phyloP scores from a whole-genome alignment of 2,113 vertebrate genomes.

The Labeo catla region DNA sequence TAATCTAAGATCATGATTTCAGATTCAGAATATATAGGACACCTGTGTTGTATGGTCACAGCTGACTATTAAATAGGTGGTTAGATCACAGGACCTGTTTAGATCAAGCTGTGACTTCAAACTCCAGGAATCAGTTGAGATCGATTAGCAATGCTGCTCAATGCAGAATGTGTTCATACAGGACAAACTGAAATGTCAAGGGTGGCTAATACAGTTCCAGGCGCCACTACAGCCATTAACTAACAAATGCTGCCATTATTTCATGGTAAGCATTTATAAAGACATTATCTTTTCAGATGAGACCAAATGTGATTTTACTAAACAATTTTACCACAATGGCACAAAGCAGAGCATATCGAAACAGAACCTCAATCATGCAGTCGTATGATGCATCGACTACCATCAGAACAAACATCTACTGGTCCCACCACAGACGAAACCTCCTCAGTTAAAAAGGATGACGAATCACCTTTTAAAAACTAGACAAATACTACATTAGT shows the following conservation, averaged over 20 bases:
- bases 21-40: background rate
- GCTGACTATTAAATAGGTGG: background rate
- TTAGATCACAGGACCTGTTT: background rate
- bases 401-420: conserved; percentile 1
- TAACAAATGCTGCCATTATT: conserved; percentile 1
- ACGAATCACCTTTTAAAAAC: background rate
- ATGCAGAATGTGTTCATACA: background rate
- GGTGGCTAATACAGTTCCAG: conserved; percentile 9
- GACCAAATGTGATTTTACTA: background rate
- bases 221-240: background rate
- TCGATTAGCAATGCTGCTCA: background rate
- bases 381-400: background rate
- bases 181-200: conserved; percentile 7
- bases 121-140: background rate
- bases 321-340: background rate
- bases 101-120: background rate
- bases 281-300: background rate
- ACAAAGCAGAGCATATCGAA: background rate
- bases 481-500: background rate
- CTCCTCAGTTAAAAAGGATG: background rate
- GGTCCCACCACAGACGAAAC: background rate
- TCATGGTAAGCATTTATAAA: background rate
- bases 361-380: background rate
- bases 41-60: background rate
- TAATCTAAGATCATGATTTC: too few relatives aligned